Evolutionary conservation across 2,797 vertebrate species (phyloP), one percentile per base, ranked within the genome.

Genomic region (Halcyon leucocephala): DNA sequence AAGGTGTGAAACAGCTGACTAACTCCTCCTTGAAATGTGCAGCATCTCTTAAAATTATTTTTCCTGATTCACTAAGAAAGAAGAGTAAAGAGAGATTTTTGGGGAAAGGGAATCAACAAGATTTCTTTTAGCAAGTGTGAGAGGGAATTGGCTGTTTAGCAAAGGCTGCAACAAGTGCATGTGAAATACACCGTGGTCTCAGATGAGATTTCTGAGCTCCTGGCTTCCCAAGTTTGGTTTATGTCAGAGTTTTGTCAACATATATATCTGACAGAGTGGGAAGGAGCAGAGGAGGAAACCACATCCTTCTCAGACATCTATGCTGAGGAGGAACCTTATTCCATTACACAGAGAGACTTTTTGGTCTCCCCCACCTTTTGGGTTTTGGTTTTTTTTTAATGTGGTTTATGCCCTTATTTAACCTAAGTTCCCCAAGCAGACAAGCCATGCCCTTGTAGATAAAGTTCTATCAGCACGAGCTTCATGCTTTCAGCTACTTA

Each of bases 401-500:
- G 7, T 41, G 4, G 49, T 21, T 67, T 55, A 66, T 62, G 80
- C 2, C 0, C 52, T 81, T 69, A 28, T 33, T 78, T 37, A 70
- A 24, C 41, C 33, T 4, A 69, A 58, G 6, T 82, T 54, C 41
- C 51, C 78, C 35, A 73, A 31, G 82, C 33, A 83, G 57, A 57
- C 14, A 70, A 81, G 44, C 48, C 76, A 29, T 9, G 37, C 12
- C 8, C 62, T 21, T 64, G 46, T 1, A 61, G 61, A 49, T 5
- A 31, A 42, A 74, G 6, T 6, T 44, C 28, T 29, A 64, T 8
- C 70, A 84, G 81, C 58, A 94, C 1, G 0, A 35, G 28, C 52
- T 69, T 51, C 26, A 35, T 39, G 17, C 12, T 73, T 91, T 29
- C 81, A 80, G 81, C 33, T 80, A 99, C 99, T 99, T 98, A 99